Percentiles rank a stretch among this genome's conserved stretches.
Evolutionary conservation across 2,797 vertebrate species (phyloP).

Genomic region (Myoxocephalus aenaeus): DNA sequence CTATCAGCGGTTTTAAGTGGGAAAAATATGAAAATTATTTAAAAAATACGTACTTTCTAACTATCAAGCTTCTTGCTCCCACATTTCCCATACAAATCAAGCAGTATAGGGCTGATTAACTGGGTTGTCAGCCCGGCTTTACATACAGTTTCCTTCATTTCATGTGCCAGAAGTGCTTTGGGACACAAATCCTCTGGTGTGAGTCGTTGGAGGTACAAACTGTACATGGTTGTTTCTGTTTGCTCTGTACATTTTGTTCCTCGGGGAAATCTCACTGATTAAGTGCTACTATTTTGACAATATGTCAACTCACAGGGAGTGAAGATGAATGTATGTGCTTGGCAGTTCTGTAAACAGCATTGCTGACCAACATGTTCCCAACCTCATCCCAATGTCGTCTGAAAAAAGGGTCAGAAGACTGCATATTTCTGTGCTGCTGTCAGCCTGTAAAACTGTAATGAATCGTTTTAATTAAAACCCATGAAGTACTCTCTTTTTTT

Average conservation of each 20-base stretch:
- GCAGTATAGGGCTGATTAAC: slow-evolving; percentile 21
- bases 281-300: slow-evolving; percentile 79
- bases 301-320: slow-evolving; percentile 74
- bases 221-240: slow-evolving; percentile 71
- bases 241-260: slow-evolving; percentile 79
- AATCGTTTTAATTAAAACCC: slow-evolving; percentile 62
- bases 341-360: slow-evolving; percentile 75
- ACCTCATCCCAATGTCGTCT: slow-evolving; percentile 65
- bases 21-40: background rate
- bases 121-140: slow-evolving; percentile 44
- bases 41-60: slow-evolving; percentile 6
- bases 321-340: slow-evolving; percentile 76
- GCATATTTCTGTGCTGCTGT: slow-evolving; percentile 64
- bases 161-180: slow-evolving; percentile 58
- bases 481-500: slow-evolving; percentile 28
- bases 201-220: slow-evolving; percentile 66
- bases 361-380: slow-evolving; percentile 76
- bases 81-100: slow-evolving; percentile 19
- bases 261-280: slow-evolving; percentile 76
- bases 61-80: background rate
- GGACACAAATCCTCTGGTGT: slow-evolving; percentile 66
- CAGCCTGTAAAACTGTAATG: slow-evolving; percentile 61
- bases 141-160: slow-evolving; percentile 56
- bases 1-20: background rate
- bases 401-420: slow-evolving; percentile 56